Evolutionary conservation across 2,888 invertebrate genomes (phyloP).

Genomic region (Prosopocoilus inquinatus): DNA sequence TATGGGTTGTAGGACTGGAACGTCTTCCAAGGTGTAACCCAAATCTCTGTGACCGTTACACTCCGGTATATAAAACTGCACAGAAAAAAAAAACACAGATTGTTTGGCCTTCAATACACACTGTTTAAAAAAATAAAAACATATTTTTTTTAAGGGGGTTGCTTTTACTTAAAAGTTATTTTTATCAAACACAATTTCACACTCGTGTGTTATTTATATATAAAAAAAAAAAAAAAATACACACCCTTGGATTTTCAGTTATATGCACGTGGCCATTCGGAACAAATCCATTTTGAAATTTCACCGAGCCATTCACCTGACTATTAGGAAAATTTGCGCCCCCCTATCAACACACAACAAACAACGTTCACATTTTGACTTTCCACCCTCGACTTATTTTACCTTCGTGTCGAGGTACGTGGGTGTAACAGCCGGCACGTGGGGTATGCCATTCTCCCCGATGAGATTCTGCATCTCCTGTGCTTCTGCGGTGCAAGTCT

Average conservation of each 20-base stretch:
- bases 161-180: no score
- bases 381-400: slow-evolving; percentile 7
- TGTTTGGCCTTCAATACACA: background rate
- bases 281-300: slow-evolving; percentile 53
- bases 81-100: slow-evolving; percentile 17
- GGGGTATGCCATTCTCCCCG: slow-evolving; percentile 42
- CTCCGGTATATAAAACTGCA: slow-evolving; percentile 37
- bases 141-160: no score
- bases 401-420: slow-evolving; percentile 60
- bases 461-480: slow-evolving; percentile 50
- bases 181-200: no score
- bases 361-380: background rate
- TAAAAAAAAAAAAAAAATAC: slow-evolving; percentile 20
- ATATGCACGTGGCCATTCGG: slow-evolving; percentile 62
- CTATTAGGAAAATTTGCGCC: slow-evolving; percentile 48
- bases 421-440: slow-evolving; percentile 36
- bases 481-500: slow-evolving; percentile 36
- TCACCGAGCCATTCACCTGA: slow-evolving; percentile 52
- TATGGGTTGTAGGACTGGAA: slow-evolving; percentile 17
- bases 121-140: slow-evolving; percentile 8
- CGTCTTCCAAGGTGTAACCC: slow-evolving; percentile 25
- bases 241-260: slow-evolving; percentile 69
- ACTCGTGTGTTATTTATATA: no score
- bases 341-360: slow-evolving; percentile 34
- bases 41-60: slow-evolving; percentile 26